Evolutionary conservation across 2,113 vertebrate species (phyloP).

Genomic region (Xenotilapia flavipinnis): DNA sequence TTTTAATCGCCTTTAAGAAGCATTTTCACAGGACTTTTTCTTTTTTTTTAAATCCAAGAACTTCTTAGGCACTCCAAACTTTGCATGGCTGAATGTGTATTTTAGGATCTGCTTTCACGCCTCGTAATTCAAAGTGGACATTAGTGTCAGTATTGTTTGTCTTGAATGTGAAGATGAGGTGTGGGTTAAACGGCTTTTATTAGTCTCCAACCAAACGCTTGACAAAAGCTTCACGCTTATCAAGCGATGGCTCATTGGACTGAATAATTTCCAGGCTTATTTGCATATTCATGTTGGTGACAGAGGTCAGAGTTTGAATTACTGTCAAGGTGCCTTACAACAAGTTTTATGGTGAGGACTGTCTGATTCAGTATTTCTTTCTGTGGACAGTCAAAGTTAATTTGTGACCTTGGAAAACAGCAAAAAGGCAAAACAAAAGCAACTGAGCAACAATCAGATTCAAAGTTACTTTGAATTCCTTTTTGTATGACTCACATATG

Average conservation of each 20-base stretch:
- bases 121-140: not conserved
- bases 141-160: conserved; percentile 11
- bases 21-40: not conserved
- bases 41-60: not conserved
- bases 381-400: not conserved
- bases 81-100: not conserved
- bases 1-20: not conserved
- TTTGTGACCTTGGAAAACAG: not conserved
- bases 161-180: not conserved
- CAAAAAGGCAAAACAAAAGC: not conserved
- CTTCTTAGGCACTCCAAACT: not conserved
- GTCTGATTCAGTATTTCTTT: not conserved
- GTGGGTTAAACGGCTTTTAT: conserved; percentile 40
- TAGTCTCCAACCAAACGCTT: conserved; percentile 15
- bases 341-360: not conserved
- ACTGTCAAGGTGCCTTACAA: not conserved
- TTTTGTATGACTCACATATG: not conserved
- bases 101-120: not conserved
- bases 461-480: not conserved
- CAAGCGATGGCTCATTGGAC: not conserved
- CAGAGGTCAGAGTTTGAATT: not conserved
- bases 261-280: not conserved
- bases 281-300: conserved; percentile 4
- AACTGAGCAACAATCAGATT: not conserved
- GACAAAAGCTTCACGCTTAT: conserved; percentile 19